phyloP scores from a whole-genome alignment of 2,888 invertebrate genomes.

The Pegoplata infirma region DNA sequence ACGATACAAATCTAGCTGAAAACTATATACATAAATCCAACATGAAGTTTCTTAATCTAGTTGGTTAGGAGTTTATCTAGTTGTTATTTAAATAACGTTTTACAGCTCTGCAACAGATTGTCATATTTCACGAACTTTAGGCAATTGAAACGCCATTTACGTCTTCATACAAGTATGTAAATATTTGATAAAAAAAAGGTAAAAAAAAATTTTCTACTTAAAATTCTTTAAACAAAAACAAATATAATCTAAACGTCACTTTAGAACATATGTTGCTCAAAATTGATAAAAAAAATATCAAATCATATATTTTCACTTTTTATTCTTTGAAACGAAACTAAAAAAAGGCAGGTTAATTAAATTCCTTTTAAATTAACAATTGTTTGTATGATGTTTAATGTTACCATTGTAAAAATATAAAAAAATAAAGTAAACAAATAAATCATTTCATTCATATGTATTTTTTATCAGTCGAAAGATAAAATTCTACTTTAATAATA shows the following conservation, averaged over 20 bases:
- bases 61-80: too few species aligned
- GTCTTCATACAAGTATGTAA: neutral
- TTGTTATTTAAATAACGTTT: too few species aligned
- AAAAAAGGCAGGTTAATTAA: slow-evolving; percentile 1
- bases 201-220: neutral
- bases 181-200: neutral
- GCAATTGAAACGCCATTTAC: neutral
- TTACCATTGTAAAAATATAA: neutral
- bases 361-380: slow-evolving; percentile 5
- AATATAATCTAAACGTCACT: neutral
- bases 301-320: neutral
- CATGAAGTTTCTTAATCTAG: too few species aligned
- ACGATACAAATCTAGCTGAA: too few species aligned
- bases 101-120: too few species aligned
- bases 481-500: neutral
- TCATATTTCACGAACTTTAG: neutral
- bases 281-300: neutral
- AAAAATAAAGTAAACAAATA: slow-evolving; percentile 8
- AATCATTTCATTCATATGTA: slow-evolving; percentile 14
- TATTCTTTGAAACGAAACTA: too few species aligned
- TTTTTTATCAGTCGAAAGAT: slow-evolving; percentile 12
- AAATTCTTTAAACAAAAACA: neutral
- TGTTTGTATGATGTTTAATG: neutral
- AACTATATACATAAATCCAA: too few species aligned
- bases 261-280: neutral